phyloP scores from a whole-genome alignment of 2,797 vertebrate genomes.

The Harpagifer antarcticus region DNA sequence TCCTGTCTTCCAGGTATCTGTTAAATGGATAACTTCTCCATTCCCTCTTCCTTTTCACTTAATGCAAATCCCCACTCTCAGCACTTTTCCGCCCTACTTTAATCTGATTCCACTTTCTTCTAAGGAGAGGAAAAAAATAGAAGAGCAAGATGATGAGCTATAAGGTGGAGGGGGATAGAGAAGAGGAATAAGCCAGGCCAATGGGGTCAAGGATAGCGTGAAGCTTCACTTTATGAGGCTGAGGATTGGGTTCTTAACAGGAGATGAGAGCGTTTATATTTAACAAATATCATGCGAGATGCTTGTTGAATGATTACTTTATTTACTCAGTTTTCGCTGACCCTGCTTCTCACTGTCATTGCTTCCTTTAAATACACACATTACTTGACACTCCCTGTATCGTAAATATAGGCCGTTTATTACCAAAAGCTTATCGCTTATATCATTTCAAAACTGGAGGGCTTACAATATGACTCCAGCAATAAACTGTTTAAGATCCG shows the following conservation, averaged over 20 bases:
- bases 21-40: constrained; percentile 67
- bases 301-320: constrained; percentile 56
- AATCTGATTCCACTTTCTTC: constrained; percentile 62
- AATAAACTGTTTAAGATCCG: constrained; percentile 25
- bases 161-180: constrained; percentile 25
- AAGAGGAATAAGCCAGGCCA: constrained; percentile 47
- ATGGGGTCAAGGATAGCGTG: constrained; percentile 45
- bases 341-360: constrained; percentile 19
- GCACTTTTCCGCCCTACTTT: constrained; percentile 68
- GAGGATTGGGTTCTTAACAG: constrained; percentile 49
- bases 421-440: constrained; percentile 53
- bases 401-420: constrained; percentile 53
- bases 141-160: constrained; percentile 34
- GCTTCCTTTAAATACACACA: constrained; percentile 67
- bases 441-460: constrained; percentile 38
- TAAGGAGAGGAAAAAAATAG: constrained; percentile 11
- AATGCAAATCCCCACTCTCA: constrained; percentile 68
- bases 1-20: constrained; percentile 62
- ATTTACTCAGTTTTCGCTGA: constrained; percentile 59
- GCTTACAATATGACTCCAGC: constrained; percentile 13
- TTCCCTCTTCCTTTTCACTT: constrained; percentile 58
- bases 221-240: constrained; percentile 41
- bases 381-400: constrained; percentile 22
- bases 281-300: constrained; percentile 70
- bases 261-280: constrained; percentile 63